Percentiles rank a stretch among this genome's conserved stretches.
phyloP scores from a whole-genome alignment of 2,113 vertebrate species.

The Entomyzon cyanotis region DNA sequence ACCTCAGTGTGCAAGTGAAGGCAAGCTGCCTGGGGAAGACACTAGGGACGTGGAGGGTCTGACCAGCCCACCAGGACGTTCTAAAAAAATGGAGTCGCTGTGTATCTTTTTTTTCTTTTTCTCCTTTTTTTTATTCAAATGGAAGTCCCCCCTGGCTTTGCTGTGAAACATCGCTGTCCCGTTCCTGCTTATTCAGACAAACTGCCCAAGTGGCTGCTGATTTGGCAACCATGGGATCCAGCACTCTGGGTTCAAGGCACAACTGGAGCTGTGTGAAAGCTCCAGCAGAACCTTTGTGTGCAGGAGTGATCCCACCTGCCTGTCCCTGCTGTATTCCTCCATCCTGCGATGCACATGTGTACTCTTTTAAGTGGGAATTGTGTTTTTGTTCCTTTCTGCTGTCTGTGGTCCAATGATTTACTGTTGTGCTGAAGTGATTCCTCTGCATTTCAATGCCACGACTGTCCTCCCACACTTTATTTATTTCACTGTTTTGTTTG shows the following conservation, averaged over 20 bases:
- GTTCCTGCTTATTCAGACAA: constrained; percentile 33
- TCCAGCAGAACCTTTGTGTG: background rate
- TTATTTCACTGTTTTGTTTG: constrained; percentile 36
- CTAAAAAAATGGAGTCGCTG: background rate
- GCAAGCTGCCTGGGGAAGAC: constrained; percentile 42
- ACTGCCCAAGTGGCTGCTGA: background rate
- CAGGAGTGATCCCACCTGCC: background rate
- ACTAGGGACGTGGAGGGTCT: background rate
- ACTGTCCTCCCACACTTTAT: constrained; percentile 25
- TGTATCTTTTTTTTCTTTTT: background rate
- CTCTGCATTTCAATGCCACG: constrained; percentile 20
- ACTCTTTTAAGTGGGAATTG: constrained; percentile 13
- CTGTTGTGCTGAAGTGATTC: constrained; percentile 45
- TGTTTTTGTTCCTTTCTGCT: constrained; percentile 61
- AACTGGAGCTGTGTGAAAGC: background rate
- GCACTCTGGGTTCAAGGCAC: background rate
- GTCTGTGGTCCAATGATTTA: constrained; percentile 38
- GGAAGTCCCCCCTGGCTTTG: constrained; percentile 43
- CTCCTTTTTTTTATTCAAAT: background rate
- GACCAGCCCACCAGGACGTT: constrained; percentile 16
- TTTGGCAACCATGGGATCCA: background rate
- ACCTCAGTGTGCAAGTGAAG: constrained; percentile 37
- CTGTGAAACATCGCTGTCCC: constrained; percentile 45
- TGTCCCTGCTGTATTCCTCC: background rate
- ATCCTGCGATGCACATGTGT: background rate